phyloP scores from a whole-genome alignment of 2,888 invertebrate genomes.

The Agrotis segetum region DNA sequence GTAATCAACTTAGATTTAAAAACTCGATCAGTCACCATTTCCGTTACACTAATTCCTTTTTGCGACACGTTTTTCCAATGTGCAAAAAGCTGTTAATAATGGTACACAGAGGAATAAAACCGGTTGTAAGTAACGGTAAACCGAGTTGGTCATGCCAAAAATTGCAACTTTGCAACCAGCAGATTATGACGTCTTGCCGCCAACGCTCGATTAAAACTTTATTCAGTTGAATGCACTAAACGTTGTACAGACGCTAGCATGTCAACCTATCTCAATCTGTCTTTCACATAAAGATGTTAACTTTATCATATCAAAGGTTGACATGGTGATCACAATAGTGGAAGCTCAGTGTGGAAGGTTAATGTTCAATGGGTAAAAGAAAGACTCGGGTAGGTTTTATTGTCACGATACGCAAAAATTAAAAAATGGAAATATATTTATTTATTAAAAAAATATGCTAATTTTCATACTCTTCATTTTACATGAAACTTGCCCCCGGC shows the following conservation, averaged over 20 bases:
- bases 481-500: no score
- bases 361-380: no score
- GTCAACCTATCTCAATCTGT: no score
- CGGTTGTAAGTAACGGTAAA: conserved; percentile 62
- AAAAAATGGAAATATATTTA: no score
- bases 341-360: no score
- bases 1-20: not conserved
- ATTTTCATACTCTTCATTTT: no score
- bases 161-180: conserved; percentile 46
- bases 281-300: no score
- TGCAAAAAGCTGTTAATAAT: conserved; percentile 53
- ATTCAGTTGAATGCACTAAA: conserved; percentile 12
- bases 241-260: not conserved
- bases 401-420: no score
- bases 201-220: conserved; percentile 20
- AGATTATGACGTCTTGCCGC: conserved; percentile 20
- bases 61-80: conserved; percentile 29
- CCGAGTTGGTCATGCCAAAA: conserved; percentile 61
- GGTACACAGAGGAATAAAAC: conserved; percentile 45
- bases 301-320: no score
- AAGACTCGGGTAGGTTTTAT: no score
- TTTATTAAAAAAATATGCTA: no score
- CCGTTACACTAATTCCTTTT: conserved; percentile 30
- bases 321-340: no score
- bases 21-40: not conserved